These are phyloP conservation scores for Acrocyrtus sp. DNA, from an alignment of 2,888 invertebrate genomes.

Conservation along the genomic window DNA sequence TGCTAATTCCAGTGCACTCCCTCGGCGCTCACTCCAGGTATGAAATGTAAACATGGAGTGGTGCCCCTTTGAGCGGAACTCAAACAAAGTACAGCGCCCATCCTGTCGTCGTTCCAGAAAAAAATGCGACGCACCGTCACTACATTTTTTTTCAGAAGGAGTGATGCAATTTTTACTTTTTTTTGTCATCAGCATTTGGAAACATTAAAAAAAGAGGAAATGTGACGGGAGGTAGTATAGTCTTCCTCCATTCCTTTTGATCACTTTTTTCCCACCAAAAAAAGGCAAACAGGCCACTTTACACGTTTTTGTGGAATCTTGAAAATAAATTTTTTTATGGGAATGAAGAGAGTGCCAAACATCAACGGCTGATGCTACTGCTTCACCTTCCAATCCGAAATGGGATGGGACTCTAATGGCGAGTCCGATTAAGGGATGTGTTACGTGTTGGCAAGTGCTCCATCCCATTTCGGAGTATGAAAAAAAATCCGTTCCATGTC, in stretches of 20 bases:
- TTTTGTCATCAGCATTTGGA: background rate
- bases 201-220: background rate
- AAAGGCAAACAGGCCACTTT: background rate
- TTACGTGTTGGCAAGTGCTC: too few relatives aligned
- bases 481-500: too few relatives aligned
- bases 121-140: too few relatives aligned
- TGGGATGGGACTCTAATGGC: background rate
- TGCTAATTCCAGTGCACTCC: background rate
- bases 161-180: background rate
- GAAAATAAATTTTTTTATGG: background rate
- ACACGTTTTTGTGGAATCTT: too few relatives aligned
- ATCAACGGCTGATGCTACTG: conserved; percentile 7
- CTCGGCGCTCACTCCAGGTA: background rate
- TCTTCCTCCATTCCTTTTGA: background rate
- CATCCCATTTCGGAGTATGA: too few relatives aligned
- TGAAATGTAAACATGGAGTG: background rate
- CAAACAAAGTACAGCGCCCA: too few relatives aligned
- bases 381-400: background rate
- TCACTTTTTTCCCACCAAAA: background rate
- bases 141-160: background rate
- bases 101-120: too few relatives aligned
- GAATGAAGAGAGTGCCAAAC: background rate
- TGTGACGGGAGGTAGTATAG: too few relatives aligned
- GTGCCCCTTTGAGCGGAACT: background rate
- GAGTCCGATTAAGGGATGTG: too few relatives aligned